Base-by-base conservation (phyloP, 2,888 invertebrate species). In the Phalera bucephala region DNA sequence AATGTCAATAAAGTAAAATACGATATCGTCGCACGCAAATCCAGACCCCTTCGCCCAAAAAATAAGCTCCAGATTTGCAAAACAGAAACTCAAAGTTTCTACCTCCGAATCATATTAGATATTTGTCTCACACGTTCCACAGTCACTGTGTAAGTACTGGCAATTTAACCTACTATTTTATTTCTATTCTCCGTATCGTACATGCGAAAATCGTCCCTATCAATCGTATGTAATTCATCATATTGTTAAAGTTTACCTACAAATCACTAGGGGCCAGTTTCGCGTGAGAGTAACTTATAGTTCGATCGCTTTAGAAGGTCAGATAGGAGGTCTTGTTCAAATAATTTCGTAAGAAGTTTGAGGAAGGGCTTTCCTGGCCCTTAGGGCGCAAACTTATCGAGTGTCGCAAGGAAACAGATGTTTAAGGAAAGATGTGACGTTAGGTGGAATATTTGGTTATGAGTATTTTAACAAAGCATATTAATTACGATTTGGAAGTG, bases 271-370 rank as follows among this genome's bases (percentile, higher is more conserved):
- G 63, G 77, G 38, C 52, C 47, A 66, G 61, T 70, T 75, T 78
- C 54, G 68, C 53, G 49, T 72, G 64, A 46, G 49, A 47, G 34
- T 45, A 30, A 58, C 41, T 52, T 57, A 50, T 54, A 58, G 49
- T 58, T 58, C 40, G 45, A 50, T 40, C 54, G 37, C 46, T 64
- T 53, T 49, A 59, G 52, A 58, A 50, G 47, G 55, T 50, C 31
- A 58, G 33, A 37, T 52, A 33, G 43, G 37, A 47, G 55, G 51
- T 50, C 75, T 76, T 78, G 80, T 80, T 80, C 79, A 80, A 84
- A 86, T 83, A 85, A 86, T 85, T 82, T 83, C 52, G 78, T 77
- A 79, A 79, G 77, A 80, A 84, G 74, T 80, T 84, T 73, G 69
- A 69, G 67, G 70, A 73, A 79, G 78, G 82, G 77, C 72, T 80